These are phyloP conservation scores for Malacoraja senta DNA, from an alignment of 2,797 vertebrate genomes.

Conservation along the genomic window DNA sequence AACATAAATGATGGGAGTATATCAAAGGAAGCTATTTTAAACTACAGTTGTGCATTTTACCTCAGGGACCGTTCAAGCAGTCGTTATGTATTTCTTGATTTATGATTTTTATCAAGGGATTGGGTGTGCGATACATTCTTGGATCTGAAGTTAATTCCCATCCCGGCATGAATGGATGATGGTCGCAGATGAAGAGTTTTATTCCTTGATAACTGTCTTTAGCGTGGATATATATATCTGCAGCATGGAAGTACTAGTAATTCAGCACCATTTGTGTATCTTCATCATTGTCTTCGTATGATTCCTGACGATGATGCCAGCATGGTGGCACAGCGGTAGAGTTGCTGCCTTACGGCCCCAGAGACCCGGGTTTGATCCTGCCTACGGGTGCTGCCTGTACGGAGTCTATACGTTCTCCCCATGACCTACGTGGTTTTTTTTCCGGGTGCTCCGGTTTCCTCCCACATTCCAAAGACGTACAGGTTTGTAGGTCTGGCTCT, in stretches of 20 bases:
- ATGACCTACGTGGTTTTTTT: no score
- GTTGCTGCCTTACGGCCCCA: no score
- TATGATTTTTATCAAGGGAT: slow-evolving; percentile 3
- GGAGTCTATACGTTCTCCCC: no score
- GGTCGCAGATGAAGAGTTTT: not conserved
- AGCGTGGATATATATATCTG: not conserved
- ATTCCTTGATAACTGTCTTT: not conserved
- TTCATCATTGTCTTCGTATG: no score
- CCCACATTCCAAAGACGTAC: no score
- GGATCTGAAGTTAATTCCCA: not conserved
- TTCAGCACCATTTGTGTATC: not conserved
- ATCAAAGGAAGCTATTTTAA: not conserved
- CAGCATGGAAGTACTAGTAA: not conserved
- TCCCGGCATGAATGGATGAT: not conserved
- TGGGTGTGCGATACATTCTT: not conserved
- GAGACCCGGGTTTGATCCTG: no score
- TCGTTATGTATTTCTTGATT: not conserved
- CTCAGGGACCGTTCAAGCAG: not conserved
- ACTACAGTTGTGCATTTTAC: not conserved
- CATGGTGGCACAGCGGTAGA: no score
- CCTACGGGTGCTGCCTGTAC: no score
- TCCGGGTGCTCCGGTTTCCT: no score
- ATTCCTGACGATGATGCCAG: no score
- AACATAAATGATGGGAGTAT: not conserved
- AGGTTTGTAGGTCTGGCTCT: no score